These are phyloP conservation scores for Cryptophagus acutangulus DNA, from an alignment of 2,888 invertebrate species.

Conservation along the genomic window DNA sequence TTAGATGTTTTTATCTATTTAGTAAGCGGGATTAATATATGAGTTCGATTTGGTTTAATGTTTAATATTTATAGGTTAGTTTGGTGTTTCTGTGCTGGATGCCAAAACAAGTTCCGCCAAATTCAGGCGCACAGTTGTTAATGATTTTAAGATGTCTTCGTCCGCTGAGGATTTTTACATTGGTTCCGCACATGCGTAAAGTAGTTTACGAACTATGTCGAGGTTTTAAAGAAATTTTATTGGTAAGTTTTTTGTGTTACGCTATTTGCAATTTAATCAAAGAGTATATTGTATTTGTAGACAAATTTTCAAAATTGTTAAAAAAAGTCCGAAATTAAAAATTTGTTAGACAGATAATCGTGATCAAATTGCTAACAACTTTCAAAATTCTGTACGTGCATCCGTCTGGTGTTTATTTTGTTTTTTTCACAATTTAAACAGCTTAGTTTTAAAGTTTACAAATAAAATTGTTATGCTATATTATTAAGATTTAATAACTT, in stretches of 20 bases:
- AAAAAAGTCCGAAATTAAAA: too few relatives aligned
- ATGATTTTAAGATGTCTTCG: conserved; percentile 96
- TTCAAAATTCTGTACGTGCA: too few relatives aligned
- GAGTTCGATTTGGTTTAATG: conserved; percentile 8
- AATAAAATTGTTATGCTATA: too few relatives aligned
- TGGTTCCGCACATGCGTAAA: conserved; percentile 98
- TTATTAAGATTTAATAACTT: too few relatives aligned
- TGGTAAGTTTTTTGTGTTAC: conserved; percentile 61
- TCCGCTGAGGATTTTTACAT: conserved; percentile 92
- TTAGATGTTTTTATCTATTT: conserved; percentile 96
- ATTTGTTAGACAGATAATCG: too few relatives aligned
- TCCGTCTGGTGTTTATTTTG: too few relatives aligned
- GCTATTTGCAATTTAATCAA: too few relatives aligned
- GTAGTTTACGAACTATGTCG: conserved; percentile 97
- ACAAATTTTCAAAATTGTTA: too few relatives aligned
- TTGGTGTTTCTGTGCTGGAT: conserved; percentile 95
- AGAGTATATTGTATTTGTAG: too few relatives aligned
- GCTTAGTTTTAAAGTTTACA: too few relatives aligned
- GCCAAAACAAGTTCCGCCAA: conserved; percentile 87
- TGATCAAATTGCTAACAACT: too few relatives aligned
- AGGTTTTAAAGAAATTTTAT: conserved; percentile 96
- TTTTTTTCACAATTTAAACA: too few relatives aligned
- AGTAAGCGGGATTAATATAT: conserved; percentile 42
- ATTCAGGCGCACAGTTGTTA: conserved; percentile 88
- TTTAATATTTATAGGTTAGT: conserved; percentile 69